A percentile compares a stretch with the other conserved stretches of the same genome.
Conservation (phyloP, 1,140 invertebrate genomes). For the Trachymyrmex cornetzi region DNA sequence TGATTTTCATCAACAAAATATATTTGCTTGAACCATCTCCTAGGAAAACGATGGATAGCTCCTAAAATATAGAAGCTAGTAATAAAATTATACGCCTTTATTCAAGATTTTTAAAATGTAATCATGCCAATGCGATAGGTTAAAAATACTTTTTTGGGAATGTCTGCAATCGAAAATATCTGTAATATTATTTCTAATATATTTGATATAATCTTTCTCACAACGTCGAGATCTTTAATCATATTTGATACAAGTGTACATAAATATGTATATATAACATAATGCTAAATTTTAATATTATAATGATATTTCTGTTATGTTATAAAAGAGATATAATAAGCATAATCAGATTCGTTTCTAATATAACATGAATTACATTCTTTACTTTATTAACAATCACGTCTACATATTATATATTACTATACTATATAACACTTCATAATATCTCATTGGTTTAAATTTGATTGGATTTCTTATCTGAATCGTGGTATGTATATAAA, state of each 20-base stretch:
- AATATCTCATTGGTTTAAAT: neutral
- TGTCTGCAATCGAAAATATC: neutral
- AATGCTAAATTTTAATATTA: conserved; percentile 30
- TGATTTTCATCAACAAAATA: conserved; percentile 82
- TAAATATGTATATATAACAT: conserved; percentile 39
- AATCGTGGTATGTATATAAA: conserved; percentile 47
- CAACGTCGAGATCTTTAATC: neutral
- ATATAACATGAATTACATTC: neutral
- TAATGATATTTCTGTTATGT: conserved; percentile 3
- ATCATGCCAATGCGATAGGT: conserved; percentile 8
- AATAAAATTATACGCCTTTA: conserved; percentile 20
- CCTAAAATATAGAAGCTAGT: conserved; percentile 1
- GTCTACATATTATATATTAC: conserved; percentile 18
- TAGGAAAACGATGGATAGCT: conserved; percentile 60
- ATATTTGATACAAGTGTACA: conserved; percentile 52
- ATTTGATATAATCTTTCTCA: conserved; percentile 35
- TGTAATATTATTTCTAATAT: conserved; percentile 31
- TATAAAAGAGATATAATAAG: neutral
- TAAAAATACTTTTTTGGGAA: conserved; percentile 28
- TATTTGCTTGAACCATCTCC: conserved; percentile 74
- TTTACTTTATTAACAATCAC: conserved; percentile 10
- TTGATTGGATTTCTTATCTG: conserved; percentile 3
- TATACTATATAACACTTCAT: neutral
- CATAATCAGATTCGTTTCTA: conserved; percentile 24
- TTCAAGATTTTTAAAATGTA: conserved; percentile 19